phyloP scores from a whole-genome alignment of 2,113 vertebrate genomes.

The Oxyruncus cristatus region DNA sequence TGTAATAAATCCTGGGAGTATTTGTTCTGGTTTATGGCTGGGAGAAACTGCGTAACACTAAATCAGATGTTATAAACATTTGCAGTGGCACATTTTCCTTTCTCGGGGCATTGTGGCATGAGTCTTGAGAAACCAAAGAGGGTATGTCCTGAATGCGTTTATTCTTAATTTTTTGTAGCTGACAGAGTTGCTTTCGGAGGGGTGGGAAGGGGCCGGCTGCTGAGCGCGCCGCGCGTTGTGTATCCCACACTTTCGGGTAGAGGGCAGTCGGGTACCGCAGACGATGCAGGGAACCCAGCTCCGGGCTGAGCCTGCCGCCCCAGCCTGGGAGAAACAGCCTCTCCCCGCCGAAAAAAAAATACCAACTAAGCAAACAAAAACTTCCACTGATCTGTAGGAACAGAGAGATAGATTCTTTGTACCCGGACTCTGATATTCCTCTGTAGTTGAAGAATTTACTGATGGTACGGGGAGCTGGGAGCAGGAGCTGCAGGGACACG shows the following conservation, averaged over 20 bases:
- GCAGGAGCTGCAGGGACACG: neutral
- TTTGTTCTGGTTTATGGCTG: slow-evolving; percentile 72
- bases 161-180: neutral
- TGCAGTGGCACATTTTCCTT: slow-evolving; percentile 47
- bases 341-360: no score
- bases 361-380: no score
- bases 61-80: slow-evolving; percentile 72
- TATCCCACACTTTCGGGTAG: slow-evolving; percentile 2
- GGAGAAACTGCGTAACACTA: slow-evolving; percentile 61
- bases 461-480: neutral
- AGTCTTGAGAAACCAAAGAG: slow-evolving; percentile 42
- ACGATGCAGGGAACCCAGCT: neutral
- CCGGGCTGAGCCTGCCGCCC: neutral
- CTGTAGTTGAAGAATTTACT: neutral
- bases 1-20: slow-evolving; percentile 73
- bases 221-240: neutral
- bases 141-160: neutral
- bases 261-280: slow-evolving; percentile 26
- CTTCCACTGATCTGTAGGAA: neutral
- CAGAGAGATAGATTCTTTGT: no score
- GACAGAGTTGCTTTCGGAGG: neutral
- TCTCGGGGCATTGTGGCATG: slow-evolving; percentile 49
- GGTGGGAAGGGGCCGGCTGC: neutral
- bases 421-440: neutral
- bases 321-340: neutral